Base-by-base conservation (phyloP, 2,888 invertebrate genomes). In the Penaeus monodon region DNA sequence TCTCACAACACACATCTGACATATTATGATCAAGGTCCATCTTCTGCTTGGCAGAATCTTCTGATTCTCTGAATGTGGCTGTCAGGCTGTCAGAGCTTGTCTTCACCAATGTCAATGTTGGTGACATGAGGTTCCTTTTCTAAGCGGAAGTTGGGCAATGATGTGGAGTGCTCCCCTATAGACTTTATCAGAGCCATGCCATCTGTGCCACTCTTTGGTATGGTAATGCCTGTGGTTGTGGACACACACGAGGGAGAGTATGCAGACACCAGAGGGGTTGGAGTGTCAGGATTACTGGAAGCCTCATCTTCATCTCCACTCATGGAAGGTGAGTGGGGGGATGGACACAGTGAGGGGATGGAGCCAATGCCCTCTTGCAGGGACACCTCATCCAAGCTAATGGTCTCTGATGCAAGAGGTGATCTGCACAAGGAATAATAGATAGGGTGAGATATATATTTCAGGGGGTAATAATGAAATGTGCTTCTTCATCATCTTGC, bases 1-100 rank as follows among this genome's bases (percentile, higher is more conserved):
- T 97, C 91, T 97, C 97, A 0, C 95, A 95, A 91, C 96, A 96
- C 95, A 97, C 96, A 92, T 97, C 97, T 0, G 97, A 92, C 64
- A 92, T 92, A 86, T 49, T 86, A 38, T 88, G 82, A 78, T 82
- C 68, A 24, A 86, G 74, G n/a, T 84, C 81, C 27, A 80, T 65
- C 27, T 85, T 78, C 27, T 82, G 82, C n/a, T 64, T 73, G 57
- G 63, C 65, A 66, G 79, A 79, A 49, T 38, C 63, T 38, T 85
- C 84, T 57, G 44, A 70, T n/a, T 63, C 88, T 22, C 57, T 82
- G 49, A n/a, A 70, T 27, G 63, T 14, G 29, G 4, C 63, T 73
- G 70, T 64, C 65, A 84, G 17, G 27, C 44, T 65, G 22, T 81
- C 78, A 38, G 73, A 78, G 38, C n/a, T 38, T 33, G 49, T 73